Evolutionary conservation across 2,888 invertebrate genomes (phyloP).

Genomic region (Volucella bombylans): DNA sequence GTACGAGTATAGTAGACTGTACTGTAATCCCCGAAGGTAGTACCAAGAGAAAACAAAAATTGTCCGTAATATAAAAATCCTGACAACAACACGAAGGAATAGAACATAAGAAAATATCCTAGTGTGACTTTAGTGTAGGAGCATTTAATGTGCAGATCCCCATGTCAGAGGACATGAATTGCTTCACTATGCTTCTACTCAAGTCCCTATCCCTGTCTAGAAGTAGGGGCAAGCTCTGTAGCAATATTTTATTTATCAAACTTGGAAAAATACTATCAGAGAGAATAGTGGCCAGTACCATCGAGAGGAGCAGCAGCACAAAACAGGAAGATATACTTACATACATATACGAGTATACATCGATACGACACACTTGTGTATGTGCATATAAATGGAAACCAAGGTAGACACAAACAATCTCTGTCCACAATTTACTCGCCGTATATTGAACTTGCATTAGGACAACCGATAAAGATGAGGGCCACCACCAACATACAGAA

Average conservation of each 20-base stretch:
- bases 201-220: background rate
- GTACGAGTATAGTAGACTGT: background rate
- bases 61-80: slow-evolving; percentile 29
- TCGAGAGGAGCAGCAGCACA: slow-evolving; percentile 7
- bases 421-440: slow-evolving; percentile 23
- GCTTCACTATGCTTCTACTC: slow-evolving; percentile 35
- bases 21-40: slow-evolving; percentile 30
- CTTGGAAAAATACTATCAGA: slow-evolving; percentile 47
- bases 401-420: slow-evolving; percentile 35
- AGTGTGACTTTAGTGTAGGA: slow-evolving; percentile 58
- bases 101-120: background rate
- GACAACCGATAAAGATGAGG: background rate
- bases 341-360: slow-evolving; percentile 28
- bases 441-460: slow-evolving; percentile 68
- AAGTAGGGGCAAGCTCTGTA: slow-evolving; percentile 32
- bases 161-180: slow-evolving; percentile 72
- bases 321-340: slow-evolving; percentile 31
- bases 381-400: slow-evolving; percentile 46
- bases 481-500: too few species aligned
- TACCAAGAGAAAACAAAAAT: slow-evolving; percentile 1
- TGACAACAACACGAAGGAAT: slow-evolving; percentile 22
- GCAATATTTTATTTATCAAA: slow-evolving; percentile 72
- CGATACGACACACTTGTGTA: too few species aligned
- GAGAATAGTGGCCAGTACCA: background rate
- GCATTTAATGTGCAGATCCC: slow-evolving; percentile 61